Percentiles rank a stretch among this genome's conserved stretches.
phyloP scores from a whole-genome alignment of 2,888 invertebrate species.

The Andrena praecox region DNA sequence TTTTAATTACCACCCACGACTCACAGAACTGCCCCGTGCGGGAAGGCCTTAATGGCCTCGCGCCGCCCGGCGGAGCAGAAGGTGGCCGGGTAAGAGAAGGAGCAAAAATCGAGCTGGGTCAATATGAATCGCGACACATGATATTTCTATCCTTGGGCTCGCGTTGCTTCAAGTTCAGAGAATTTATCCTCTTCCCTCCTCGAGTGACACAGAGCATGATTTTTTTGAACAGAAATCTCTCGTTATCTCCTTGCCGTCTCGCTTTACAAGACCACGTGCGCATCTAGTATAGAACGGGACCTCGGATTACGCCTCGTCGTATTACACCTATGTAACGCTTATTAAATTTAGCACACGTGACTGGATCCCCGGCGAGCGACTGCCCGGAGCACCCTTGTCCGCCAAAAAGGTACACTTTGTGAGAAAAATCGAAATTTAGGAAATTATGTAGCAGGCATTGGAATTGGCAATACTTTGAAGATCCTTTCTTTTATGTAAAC shows the following conservation, averaged over 20 bases:
- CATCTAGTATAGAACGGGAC: conserved; percentile 54
- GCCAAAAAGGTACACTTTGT: too few relatives aligned
- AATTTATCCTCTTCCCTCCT: conserved; percentile 41
- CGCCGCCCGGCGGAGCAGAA: background rate
- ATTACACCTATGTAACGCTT: conserved; percentile 66
- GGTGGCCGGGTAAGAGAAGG: background rate
- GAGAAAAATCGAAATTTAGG: too few relatives aligned
- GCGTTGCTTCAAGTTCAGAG: conserved; percentile 37
- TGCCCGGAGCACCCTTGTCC: background rate
- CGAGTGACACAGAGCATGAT: conserved; percentile 44
- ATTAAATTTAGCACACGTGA: conserved; percentile 59
- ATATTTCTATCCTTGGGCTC: conserved; percentile 16
- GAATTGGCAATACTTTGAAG: too few relatives aligned
- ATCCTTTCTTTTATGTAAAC: too few relatives aligned
- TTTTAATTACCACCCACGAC: background rate
- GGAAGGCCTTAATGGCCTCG: too few relatives aligned
- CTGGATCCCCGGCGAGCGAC: background rate
- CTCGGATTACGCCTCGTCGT: conserved; percentile 64
- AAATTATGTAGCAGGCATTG: too few relatives aligned
- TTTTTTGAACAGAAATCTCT: conserved; percentile 64
- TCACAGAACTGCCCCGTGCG: too few relatives aligned
- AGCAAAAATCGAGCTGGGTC: conserved; percentile 4
- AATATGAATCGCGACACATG: conserved; percentile 16
- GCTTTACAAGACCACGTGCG: conserved; percentile 70
- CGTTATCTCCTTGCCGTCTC: conserved; percentile 60